Percentiles rank a stretch among this genome's conserved stretches.
These are phyloP conservation scores for Hanleya hanleyi DNA, from an alignment of 2,888 invertebrate genomes.

Conservation along the genomic window DNA sequence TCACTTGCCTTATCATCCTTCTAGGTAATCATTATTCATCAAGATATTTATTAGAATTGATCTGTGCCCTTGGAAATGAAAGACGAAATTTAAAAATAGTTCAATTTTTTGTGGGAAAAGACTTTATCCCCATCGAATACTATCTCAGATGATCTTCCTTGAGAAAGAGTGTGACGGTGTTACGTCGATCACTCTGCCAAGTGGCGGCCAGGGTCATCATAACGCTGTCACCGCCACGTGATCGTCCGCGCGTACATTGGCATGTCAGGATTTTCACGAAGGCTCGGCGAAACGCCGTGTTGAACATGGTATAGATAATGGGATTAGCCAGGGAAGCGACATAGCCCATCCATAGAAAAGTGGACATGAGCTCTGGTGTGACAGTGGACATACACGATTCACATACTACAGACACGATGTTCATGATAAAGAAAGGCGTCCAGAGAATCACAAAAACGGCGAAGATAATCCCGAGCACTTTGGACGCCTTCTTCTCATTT, in stretches of 20 bases:
- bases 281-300: constrained; percentile 69
- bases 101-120: no score
- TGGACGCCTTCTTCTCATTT: constrained; percentile 71
- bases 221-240: constrained; percentile 33
- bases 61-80: no score
- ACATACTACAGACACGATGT: constrained; percentile 66
- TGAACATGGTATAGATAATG: constrained; percentile 73
- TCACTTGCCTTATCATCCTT: no score
- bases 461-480: constrained; percentile 73
- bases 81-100: no score
- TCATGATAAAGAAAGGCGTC: constrained; percentile 71
- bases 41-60: no score
- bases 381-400: constrained; percentile 50
- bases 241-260: constrained; percentile 43
- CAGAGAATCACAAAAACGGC: constrained; percentile 70
- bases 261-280: constrained; percentile 67
- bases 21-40: no score
- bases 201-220: constrained; percentile 43
- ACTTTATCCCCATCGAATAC: no score
- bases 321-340: constrained; percentile 71
- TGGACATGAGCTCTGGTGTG: constrained; percentile 62
- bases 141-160: constrained; percentile 20
- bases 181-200: constrained; percentile 52
- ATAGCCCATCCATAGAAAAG: constrained; percentile 72
- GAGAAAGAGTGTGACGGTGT: constrained; percentile 53